A percentile compares a stretch with the other conserved stretches of the same genome.
phyloP scores from a whole-genome alignment of 2,888 invertebrate species.

The Drosophila gaucha region DNA sequence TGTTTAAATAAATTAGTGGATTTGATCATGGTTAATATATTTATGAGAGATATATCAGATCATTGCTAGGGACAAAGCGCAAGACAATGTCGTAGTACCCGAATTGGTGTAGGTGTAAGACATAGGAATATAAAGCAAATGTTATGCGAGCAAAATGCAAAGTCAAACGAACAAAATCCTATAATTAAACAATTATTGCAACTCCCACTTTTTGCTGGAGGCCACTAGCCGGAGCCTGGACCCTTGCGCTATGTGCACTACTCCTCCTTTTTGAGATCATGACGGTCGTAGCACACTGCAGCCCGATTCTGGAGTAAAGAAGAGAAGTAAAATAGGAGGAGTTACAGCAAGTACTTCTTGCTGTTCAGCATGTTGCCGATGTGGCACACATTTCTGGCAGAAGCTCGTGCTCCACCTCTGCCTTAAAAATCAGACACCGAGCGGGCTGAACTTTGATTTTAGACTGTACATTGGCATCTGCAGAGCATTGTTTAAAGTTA shows the following conservation, averaged over 20 bases:
- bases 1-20: neutral
- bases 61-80: constrained; percentile 1
- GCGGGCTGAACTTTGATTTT: constrained; percentile 31
- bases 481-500: neutral
- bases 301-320: constrained; percentile 4
- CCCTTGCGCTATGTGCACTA: constrained; percentile 84
- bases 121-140: constrained; percentile 73
- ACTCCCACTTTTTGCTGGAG: constrained; percentile 85
- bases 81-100: constrained; percentile 17
- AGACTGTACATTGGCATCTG: constrained; percentile 12
- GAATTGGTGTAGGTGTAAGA: constrained; percentile 50
- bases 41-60: neutral
- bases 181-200: constrained; percentile 85
- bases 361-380: constrained; percentile 60
- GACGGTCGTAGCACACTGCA: constrained; percentile 57
- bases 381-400: constrained; percentile 73
- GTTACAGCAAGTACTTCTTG: constrained; percentile 64
- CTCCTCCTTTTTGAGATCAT: constrained; percentile 84
- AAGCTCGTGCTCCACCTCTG: constrained; percentile 78
- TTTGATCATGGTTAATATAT: neutral
- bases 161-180: constrained; percentile 84
- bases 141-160: constrained; percentile 78
- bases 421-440: constrained; percentile 54
- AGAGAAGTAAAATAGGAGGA: constrained; percentile 41
- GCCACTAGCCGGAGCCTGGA: constrained; percentile 77